Conservation (phyloP, 2,113 vertebrate species). For the Pelvicachromis taeniatus region DNA sequence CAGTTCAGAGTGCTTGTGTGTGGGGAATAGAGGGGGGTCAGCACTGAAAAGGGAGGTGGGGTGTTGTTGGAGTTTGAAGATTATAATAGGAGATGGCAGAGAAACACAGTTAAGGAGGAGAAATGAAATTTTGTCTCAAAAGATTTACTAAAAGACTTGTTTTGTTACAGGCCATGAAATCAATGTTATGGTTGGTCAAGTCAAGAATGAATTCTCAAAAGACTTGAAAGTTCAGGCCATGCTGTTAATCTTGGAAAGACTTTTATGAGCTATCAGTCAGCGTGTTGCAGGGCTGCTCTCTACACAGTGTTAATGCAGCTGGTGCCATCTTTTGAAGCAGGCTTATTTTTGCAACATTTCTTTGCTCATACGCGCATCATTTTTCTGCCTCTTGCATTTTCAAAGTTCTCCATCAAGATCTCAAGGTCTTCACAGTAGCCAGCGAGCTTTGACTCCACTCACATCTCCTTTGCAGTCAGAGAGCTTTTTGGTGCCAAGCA, state of each 20-base stretch:
- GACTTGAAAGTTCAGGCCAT: neutral
- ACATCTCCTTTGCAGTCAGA: neutral
- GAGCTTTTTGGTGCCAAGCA: neutral
- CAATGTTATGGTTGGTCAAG: neutral
- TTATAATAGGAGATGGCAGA: neutral
- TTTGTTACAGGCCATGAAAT: neutral
- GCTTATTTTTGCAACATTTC: neutral
- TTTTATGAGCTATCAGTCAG: neutral
- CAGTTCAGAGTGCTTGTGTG: conserved; percentile 22
- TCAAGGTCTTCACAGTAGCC: neutral
- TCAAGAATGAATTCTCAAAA: neutral
- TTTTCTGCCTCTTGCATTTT: neutral
- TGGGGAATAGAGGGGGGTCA: neutral
- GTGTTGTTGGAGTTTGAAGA: neutral
- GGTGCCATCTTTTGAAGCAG: neutral
- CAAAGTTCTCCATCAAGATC: neutral
- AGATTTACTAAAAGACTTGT: neutral
- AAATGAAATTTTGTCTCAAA: neutral
- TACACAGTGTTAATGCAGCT: neutral
- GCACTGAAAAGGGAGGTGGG: neutral
- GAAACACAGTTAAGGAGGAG: neutral
- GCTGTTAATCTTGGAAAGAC: neutral
- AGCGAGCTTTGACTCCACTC: neutral
- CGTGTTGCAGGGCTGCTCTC: neutral
- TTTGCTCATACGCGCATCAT: rapidly evolving